Base-by-base conservation (phyloP, 2,113 vertebrate species). In the Notothenia rossii region DNA sequence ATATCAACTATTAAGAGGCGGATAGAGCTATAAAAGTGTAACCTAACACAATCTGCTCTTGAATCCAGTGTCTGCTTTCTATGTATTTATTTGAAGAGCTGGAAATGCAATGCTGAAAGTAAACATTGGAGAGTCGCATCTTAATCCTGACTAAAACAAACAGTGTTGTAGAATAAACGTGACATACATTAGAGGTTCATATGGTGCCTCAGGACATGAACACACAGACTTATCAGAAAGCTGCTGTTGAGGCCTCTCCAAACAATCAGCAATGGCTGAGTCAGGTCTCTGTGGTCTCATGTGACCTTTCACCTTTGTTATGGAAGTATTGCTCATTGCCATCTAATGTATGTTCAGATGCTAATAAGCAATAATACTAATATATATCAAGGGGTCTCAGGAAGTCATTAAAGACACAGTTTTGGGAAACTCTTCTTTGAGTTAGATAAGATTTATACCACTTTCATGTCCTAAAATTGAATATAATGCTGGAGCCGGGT, bases 231-330 rank as follows among this genome's bases (percentile, higher is more conserved):
- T 63, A 80, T 73, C 74, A 68, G 48, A 81, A 50, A 77, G 49
- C 68, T 83, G 82, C 81, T 84, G 13, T 63, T 53, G 71, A 82
- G 67, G 75, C 84, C 88, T 86, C 61, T 65, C 49, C 22, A 83
- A 77, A 82, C 63, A 79, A 54, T 78, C 70, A 70, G 1, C 62
- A 70, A 20, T 50, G 56, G 83, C 82, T 79, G 85, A 89, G 85
- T 91, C 81, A 86, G 77, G 73, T 80, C 77, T 65, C 3, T 53
- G 60, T 75, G 77, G 69, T 69, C 74, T 51, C 55, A 74, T 62
- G 46, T 79, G 73, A 89, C 86, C 89, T 86, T 84, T 84, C 70
- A 83, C 77, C 79, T 49, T 51, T 81, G 65, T 77, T 60, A 36
- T 84, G 60, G 71, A 75, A 66, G 45, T 40, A 10, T 45, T 55